Base-by-base conservation (phyloP, 2,888 invertebrate genomes). In the Stenchaetothrips biformis region DNA sequence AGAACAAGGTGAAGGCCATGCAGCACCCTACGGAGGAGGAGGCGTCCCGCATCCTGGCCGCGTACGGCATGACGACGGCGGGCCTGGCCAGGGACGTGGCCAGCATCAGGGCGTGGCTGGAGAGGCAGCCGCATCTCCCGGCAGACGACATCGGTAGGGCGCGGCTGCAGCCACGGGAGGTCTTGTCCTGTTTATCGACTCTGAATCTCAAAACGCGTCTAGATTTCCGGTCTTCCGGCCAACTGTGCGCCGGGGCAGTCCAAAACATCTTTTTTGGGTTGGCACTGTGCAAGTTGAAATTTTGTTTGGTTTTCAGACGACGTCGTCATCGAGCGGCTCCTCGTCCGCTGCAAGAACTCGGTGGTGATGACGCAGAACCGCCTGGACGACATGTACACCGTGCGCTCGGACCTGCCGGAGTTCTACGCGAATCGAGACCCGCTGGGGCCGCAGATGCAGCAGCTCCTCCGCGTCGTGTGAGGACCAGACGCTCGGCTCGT, bases 91-190 rank as follows among this genome's bases (percentile, higher is more conserved):
- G 67, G 81, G 90, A 90, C 82, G 84, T 91, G 11, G 85, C 86
- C 27, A 85, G 85, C 13, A 87, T 91, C 78, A 89, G 88, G 85
- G 88, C 89, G 82, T 92, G 92, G 92, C 87, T 92, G 9, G 85
- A 85, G 82, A 90, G 89, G 83, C 92, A 92, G 84, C 89, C 90
- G 0, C 92, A 92, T 86, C 87, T 93, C 78, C 92, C 92, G 0
- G 89, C 91, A 84, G 89, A 90, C 83, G 67, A 74, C 67, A 25
- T 74, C 21, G 67, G 90, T 92, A 82, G 90, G 92, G 92, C 18
- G 18, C 18, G 48, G 21, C 49, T 49, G 6, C 53, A 11, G 3
- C 53, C 53, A 11, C 11, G 53, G 13, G 53, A n/a, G n/a, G n/a
- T n/a, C n/a, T n/a, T n/a, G n/a, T n/a, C n/a, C n/a, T n/a, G n/a